Conservation (phyloP, 2,113 vertebrate genomes). For the Lepus americanus region DNA sequence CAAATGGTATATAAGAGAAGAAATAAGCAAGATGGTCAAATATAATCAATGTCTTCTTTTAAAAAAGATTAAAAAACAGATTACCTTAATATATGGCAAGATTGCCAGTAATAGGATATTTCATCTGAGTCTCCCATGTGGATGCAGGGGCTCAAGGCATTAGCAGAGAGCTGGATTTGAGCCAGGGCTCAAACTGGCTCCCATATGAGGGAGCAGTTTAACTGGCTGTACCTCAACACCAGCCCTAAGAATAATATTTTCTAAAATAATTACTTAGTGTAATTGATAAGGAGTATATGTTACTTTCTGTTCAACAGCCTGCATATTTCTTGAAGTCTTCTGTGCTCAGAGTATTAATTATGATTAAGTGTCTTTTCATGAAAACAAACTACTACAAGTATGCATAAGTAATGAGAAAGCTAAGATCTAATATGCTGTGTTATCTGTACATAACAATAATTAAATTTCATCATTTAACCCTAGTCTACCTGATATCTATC, state of each 20-base stretch:
- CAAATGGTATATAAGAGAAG: no score
- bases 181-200: no score
- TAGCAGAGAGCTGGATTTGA: no score
- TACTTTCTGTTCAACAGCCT: neutral
- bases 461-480: neutral
- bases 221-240: slow-evolving; percentile 34
- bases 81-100: no score
- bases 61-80: no score
- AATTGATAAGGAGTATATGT: slow-evolving; percentile 1
- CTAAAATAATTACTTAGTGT: neutral
- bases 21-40: no score
- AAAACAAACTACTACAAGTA: slow-evolving; percentile 33
- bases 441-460: slow-evolving; percentile 7
- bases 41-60: no score
- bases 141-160: no score
- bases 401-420: slow-evolving; percentile 1
- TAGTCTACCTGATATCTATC: neutral
- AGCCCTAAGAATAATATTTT: neutral
- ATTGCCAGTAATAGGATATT: no score
- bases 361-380: slow-evolving; percentile 30
- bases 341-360: neutral
- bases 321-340: neutral
- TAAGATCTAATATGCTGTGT: neutral
- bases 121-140: no score
- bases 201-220: no score